phyloP scores from a whole-genome alignment of 2,888 invertebrate genomes.

The Frankliniella fusca region DNA sequence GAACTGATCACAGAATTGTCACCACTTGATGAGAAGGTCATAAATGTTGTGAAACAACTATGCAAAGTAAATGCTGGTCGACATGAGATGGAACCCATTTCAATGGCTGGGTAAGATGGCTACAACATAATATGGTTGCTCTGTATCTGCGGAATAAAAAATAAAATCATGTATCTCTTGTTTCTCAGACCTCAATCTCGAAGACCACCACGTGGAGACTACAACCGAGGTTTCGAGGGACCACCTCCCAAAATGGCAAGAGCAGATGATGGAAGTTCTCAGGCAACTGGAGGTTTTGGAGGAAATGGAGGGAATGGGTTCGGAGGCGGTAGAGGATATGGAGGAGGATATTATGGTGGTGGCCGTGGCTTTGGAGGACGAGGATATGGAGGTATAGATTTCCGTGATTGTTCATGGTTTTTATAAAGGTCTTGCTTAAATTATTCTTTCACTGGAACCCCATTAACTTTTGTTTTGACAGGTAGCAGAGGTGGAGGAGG shows the following conservation, averaged over 20 bases:
- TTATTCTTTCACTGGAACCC: not conserved
- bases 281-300: conserved; percentile 31
- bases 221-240: conserved; percentile 43
- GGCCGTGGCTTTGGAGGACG: conserved; percentile 40
- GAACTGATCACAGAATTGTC: conserved; percentile 65
- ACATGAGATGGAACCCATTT: conserved; percentile 57
- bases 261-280: conserved; percentile 33
- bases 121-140: not conserved
- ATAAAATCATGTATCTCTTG: conserved; percentile 19
- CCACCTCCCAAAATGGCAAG: conserved; percentile 48
- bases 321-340: conserved; percentile 38
- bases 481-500: conserved; percentile 27
- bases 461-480: not conserved
- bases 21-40: conserved; percentile 61
- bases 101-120: conserved; percentile 41
- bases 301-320: conserved; percentile 32
- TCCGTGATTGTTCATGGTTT: not conserved
- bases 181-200: conserved; percentile 38
- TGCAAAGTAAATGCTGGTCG: conserved; percentile 76
- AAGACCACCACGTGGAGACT: conserved; percentile 46
- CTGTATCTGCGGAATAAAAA: not conserved
- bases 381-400: conserved; percentile 37
- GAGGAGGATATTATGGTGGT: conserved; percentile 39
- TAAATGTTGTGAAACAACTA: conserved; percentile 66
- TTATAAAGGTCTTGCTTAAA: not conserved